Evolutionary conservation across 2,113 vertebrate species (phyloP).

Genomic region (zebrafish (Danio rerio)): DNA sequence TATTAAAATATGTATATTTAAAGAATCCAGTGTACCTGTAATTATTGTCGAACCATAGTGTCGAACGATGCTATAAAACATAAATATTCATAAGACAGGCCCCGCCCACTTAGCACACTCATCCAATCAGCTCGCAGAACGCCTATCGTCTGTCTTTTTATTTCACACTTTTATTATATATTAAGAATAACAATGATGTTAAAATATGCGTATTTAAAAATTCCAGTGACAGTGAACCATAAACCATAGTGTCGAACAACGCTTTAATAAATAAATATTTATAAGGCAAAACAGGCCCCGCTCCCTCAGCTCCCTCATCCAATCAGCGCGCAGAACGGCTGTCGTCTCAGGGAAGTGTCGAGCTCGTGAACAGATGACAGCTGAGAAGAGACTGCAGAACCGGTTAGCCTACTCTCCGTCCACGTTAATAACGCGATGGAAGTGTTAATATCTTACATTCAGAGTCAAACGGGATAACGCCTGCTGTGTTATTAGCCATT

Average conservation of each 20-base stretch:
- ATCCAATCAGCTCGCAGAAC: too few relatives aligned
- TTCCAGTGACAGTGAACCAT: too few relatives aligned
- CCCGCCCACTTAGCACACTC: too few relatives aligned
- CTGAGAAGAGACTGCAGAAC: neutral
- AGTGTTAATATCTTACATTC: neutral
- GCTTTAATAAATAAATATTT: neutral
- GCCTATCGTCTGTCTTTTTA: too few relatives aligned
- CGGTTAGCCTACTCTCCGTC: neutral
- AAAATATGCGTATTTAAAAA: too few relatives aligned
- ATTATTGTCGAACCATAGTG: too few relatives aligned
- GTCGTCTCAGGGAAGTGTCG: neutral
- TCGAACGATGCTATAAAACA: too few relatives aligned
- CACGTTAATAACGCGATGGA: neutral
- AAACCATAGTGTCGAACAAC: neutral
- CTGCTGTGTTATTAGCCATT: neutral
- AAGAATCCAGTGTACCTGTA: too few relatives aligned
- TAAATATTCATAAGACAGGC: too few relatives aligned
- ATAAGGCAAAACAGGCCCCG: neutral
- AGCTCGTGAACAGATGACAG: conserved; percentile 1
- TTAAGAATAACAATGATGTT: too few relatives aligned
- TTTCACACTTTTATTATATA: too few relatives aligned
- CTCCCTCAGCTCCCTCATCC: neutral
- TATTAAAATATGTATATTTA: too few relatives aligned
- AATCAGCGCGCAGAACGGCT: neutral
- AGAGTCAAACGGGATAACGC: neutral